A percentile compares a stretch with the other conserved stretches of the same genome.
These are phyloP conservation scores for Cyanistes caeruleus DNA, from an alignment of 2,113 vertebrate genomes.

Conservation along the genomic window DNA sequence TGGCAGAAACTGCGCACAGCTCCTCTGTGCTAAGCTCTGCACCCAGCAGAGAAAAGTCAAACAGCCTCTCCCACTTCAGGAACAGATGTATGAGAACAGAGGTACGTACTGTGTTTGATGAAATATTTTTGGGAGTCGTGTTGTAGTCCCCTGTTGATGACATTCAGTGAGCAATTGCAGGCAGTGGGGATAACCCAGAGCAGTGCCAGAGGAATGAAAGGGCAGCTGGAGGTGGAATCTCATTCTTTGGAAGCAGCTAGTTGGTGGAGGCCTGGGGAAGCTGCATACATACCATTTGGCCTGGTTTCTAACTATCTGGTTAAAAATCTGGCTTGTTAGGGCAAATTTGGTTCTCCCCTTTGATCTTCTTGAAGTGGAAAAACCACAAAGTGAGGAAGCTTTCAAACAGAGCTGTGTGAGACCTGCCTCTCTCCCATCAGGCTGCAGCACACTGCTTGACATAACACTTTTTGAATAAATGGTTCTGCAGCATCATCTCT, in stretches of 20 bases:
- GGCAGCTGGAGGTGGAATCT: background rate
- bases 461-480: background rate
- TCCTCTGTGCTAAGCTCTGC: background rate
- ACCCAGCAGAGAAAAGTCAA: background rate
- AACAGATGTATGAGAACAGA: accelerated
- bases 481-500: background rate
- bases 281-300: background rate
- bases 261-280: background rate
- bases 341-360: background rate
- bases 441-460: background rate
- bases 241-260: background rate
- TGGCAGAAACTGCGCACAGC: background rate
- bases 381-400: background rate
- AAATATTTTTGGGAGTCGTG: background rate
- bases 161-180: background rate
- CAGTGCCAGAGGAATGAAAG: background rate
- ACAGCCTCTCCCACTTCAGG: background rate
- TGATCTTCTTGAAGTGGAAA: background rate
- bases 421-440: background rate
- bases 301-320: background rate
- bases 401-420: background rate
- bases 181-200: background rate
- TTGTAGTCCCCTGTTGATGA: background rate
- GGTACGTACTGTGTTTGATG: accelerated
- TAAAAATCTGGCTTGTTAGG: background rate